Conservation (phyloP, 2,113 vertebrate species). For the Callocephalon fimbriatum region DNA sequence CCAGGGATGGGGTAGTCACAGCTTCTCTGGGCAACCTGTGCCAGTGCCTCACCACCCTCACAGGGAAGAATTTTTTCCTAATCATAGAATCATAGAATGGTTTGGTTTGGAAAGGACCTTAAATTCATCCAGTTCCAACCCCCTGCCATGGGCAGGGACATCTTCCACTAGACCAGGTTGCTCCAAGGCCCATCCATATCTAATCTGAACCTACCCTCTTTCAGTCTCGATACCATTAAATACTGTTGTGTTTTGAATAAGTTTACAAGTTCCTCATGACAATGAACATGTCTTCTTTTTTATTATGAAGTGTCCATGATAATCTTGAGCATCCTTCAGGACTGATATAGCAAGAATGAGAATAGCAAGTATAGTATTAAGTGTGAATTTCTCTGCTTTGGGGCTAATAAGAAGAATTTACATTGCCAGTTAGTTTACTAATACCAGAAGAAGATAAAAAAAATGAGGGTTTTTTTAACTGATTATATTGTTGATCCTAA, state of each 20-base stretch:
- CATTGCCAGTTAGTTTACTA: background rate
- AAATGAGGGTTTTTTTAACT: rapidly evolving
- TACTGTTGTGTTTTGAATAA: background rate
- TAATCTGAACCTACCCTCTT: background rate
- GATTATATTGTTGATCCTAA: background rate
- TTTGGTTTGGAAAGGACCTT: background rate
- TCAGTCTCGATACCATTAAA: background rate
- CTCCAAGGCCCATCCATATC: background rate
- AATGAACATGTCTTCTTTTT: background rate
- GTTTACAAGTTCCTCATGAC: background rate
- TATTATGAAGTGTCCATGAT: background rate
- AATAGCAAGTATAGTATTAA: background rate
- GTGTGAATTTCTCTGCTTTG: background rate
- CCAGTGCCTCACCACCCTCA: background rate
- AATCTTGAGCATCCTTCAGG: background rate
- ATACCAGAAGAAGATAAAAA: background rate
- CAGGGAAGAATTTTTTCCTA: background rate
- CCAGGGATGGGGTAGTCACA: background rate
- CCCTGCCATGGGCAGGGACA: background rate
- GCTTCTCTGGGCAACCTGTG: background rate
- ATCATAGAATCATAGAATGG: background rate
- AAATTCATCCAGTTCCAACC: background rate
- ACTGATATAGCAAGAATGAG: background rate
- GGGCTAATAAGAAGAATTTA: background rate
- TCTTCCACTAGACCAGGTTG: background rate